Percentiles rank a stretch among this genome's conserved stretches.
phyloP scores from a whole-genome alignment of 1,140 invertebrate species.

The Drosophila pandora region DNA sequence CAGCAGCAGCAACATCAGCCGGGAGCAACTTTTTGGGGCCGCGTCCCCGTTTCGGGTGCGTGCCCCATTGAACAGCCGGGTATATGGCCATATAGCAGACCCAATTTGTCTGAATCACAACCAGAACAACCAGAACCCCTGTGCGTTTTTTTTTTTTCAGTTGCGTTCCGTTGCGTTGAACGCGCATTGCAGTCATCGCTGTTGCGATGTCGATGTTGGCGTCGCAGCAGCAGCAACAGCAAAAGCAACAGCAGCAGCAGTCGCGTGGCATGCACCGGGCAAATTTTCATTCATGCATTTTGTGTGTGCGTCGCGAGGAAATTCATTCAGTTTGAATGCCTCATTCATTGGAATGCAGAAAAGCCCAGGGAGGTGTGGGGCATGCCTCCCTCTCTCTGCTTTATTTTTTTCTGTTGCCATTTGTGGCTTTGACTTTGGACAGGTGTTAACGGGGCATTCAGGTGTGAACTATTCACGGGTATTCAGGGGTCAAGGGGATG shows the following conservation, averaged over 20 bases:
- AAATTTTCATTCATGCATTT: conserved; percentile 75
- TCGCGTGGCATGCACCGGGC: conserved; percentile 45
- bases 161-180: conserved; percentile 7
- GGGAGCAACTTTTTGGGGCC: conserved; percentile 45
- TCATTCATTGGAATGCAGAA: conserved; percentile 61
- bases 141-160: conserved; percentile 15
- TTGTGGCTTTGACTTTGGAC: conserved; percentile 35
- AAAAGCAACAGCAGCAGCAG: conserved; percentile 3
- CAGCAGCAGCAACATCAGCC: conserved; percentile 7
- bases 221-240: not conserved
- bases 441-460: conserved; percentile 25
- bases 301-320: conserved; percentile 55
- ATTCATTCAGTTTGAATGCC: conserved; percentile 71
- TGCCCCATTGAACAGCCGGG: conserved; percentile 75
- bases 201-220: conserved; percentile 8
- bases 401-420: not conserved
- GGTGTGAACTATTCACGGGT: conserved; percentile 5
- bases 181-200: conserved; percentile 23
- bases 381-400: not conserved
- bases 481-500: not conserved
- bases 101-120: conserved; percentile 23
- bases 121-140: conserved; percentile 8
- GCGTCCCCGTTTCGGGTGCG: conserved; percentile 46
- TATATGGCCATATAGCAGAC: conserved; percentile 47
- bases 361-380: not conserved